Evolutionary conservation across 2,888 invertebrate genomes (phyloP).

Genomic region (Zaprionus obscuricornis): DNA sequence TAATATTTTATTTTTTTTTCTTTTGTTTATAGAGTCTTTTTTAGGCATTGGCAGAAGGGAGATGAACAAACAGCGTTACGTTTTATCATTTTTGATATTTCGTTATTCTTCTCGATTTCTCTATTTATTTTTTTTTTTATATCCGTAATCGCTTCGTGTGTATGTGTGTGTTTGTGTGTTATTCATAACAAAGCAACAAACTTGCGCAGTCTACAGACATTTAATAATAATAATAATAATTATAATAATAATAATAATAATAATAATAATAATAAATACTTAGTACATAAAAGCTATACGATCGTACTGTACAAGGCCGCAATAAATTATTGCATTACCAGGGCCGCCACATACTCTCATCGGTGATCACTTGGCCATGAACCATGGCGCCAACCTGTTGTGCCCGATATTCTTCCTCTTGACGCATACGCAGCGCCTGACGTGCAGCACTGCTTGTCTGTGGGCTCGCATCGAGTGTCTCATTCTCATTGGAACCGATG

Average conservation of each 20-base stretch:
- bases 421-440: conserved; percentile 62
- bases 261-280: conserved; percentile 37
- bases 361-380: conserved; percentile 65
- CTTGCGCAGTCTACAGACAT: conserved; percentile 66
- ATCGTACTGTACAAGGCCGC: conserved; percentile 50
- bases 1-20: neutral
- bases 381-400: conserved; percentile 39
- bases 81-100: conserved; percentile 31
- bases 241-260: conserved; percentile 25
- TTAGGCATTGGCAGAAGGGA: conserved; percentile 76
- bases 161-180: neutral
- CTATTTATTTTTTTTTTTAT: conserved; percentile 1
- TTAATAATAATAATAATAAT: conserved; percentile 23
- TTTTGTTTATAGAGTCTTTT: conserved; percentile 61
- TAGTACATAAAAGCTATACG: conserved; percentile 65
- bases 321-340: conserved; percentile 83
- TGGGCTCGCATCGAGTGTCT: conserved; percentile 56
- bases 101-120: no score
- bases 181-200: conserved; percentile 57
- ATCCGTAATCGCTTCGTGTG: neutral
- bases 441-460: conserved; percentile 67
- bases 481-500: conserved; percentile 67
- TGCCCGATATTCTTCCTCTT: conserved; percentile 68
- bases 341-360: conserved; percentile 85
- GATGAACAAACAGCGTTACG: conserved; percentile 58